A percentile compares a stretch with the other conserved stretches of the same genome.
Conservation (phyloP, 2,888 invertebrate genomes). For the Pantelozetes paolii region DNA sequence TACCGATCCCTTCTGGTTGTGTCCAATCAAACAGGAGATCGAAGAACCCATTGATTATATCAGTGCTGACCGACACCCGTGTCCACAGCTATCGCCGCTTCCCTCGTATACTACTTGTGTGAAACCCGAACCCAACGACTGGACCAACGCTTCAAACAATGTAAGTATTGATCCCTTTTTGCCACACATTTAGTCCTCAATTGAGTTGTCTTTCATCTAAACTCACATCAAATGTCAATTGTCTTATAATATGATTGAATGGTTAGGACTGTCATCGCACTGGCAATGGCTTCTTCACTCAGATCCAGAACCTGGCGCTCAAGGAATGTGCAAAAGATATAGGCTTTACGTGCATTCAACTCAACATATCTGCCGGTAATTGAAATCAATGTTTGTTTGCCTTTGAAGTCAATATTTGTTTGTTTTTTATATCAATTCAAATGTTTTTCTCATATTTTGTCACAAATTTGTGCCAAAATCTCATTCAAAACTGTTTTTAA, state of each 20-base stretch:
- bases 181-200: too few species aligned
- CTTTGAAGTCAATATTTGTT: too few species aligned
- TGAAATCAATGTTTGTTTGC: neutral
- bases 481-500: neutral
- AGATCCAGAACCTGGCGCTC: conserved; percentile 50
- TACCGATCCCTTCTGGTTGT: neutral
- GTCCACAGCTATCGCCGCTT: neutral
- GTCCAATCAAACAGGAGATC: neutral
- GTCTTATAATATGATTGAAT: too few species aligned
- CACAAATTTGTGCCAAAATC: neutral
- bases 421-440: neutral
- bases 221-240: too few species aligned
- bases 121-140: too few species aligned
- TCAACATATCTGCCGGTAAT: conserved; percentile 47
- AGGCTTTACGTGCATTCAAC: conserved; percentile 43
- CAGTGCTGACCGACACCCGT: neutral
- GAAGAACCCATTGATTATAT: neutral
- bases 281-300: conserved; percentile 1
- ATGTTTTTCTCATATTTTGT: neutral
- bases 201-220: too few species aligned
- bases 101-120: neutral
- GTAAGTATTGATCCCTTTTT: neutral
- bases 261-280: neutral
- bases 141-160: neutral
- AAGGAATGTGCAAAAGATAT: conserved; percentile 45